Evolutionary conservation across 2,113 vertebrate species (phyloP), one percentile per base, ranked within the genome.

Genomic region (Falco punctatus): DNA sequence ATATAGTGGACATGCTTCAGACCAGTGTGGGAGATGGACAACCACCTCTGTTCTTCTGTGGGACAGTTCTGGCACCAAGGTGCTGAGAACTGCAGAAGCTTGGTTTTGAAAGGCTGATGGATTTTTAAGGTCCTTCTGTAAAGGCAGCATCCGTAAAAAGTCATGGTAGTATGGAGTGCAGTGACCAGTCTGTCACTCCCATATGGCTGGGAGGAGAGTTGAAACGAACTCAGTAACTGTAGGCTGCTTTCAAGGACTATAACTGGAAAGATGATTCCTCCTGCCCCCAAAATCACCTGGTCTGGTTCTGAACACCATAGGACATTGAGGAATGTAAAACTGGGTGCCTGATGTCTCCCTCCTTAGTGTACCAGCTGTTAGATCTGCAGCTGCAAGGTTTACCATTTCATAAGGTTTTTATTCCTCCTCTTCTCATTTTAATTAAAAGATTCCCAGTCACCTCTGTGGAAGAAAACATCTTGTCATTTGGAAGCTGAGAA

Each of bases 251-350:
- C 35, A 23, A 57, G 66, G 81, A 23, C 49, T 72, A 1, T 10
- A 30, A 33, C 10, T 66, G 23, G 11, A 28, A 75, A 13, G 20
- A 48, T 59, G 61, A 38, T 44, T 17, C 33, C 28, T 80, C 64
- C 2, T 2, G 1, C 58, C 20, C 44, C 38, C 52, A 52, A 0
- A 0, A 23, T 49, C 10, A 55, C 51, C 58, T 62, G 28, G 2
- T 9, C 54, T 55, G 22, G 4, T 15, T 59, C 33, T 38, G 66
- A 71, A 2, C 48, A 82, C 54, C 24, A 4, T 23, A 17, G 59
- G 33, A 35, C 12, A 4, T 9, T 13, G 32, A 1, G 15, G 8
- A 20, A 10, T 35, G 28, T 14, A 70, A 38, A 14, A 19, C 3
- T 73, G 17, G 21, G 49, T 73, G 30, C 30, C 51, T n/a, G 46